phyloP scores from a whole-genome alignment of 2,113 vertebrate genomes.

The Antechinus flavipes region DNA sequence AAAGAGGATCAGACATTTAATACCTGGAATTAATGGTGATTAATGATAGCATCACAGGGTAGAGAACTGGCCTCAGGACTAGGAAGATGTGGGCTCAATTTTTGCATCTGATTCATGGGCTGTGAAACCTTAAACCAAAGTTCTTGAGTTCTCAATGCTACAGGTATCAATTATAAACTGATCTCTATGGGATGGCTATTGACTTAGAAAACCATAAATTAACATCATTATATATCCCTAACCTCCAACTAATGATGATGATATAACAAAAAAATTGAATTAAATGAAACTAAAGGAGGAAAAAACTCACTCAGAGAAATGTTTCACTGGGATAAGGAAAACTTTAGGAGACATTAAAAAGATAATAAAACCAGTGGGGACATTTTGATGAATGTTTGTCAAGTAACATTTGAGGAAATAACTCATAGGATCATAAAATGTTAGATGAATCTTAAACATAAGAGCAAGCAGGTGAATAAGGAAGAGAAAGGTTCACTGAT shows the following conservation, averaged over 20 bases:
- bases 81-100: neutral
- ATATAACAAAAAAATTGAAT: neutral
- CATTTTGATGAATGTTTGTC: neutral
- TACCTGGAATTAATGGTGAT: neutral
- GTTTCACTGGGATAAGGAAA: neutral
- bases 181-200: neutral
- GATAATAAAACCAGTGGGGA: neutral
- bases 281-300: neutral
- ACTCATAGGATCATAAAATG: neutral
- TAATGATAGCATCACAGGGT: neutral
- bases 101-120: neutral
- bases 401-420: neutral
- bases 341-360: neutral
- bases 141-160: neutral
- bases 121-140: neutral
- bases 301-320: neutral
- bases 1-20: neutral
- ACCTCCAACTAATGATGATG: neutral
- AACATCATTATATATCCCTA: neutral
- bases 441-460: neutral
- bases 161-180: neutral
- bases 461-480: neutral
- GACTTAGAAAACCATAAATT: neutral
- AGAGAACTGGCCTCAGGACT: neutral
- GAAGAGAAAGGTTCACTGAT: neutral